These are phyloP conservation scores for Gymnopithys bicolor DNA, from an alignment of 2,797 vertebrate species.

Conservation along the genomic window DNA sequence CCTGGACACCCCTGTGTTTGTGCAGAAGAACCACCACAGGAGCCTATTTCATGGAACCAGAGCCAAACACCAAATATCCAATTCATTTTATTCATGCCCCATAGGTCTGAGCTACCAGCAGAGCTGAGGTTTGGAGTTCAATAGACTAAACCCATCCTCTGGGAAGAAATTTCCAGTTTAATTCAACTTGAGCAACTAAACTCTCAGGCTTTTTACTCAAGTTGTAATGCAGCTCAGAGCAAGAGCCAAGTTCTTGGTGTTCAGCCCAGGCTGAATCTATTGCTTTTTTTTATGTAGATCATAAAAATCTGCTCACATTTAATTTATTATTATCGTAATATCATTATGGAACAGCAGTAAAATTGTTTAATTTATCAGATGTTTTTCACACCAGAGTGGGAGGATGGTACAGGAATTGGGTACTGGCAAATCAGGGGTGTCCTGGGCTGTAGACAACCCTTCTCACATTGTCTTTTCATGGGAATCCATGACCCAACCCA, in stretches of 20 bases:
- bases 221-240: background rate
- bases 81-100: background rate
- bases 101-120: background rate
- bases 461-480: background rate
- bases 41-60: background rate
- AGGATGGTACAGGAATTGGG: background rate
- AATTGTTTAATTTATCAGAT: constrained; percentile 23
- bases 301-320: constrained; percentile 61
- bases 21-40: background rate
- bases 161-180: background rate
- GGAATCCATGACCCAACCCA: background rate
- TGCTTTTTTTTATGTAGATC: constrained; percentile 26
- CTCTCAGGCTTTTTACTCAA: background rate
- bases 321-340: constrained; percentile 72
- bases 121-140: background rate
- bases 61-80: background rate
- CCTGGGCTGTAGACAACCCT: background rate
- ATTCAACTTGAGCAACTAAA: background rate
- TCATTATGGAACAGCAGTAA: constrained; percentile 58
- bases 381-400: constrained; percentile 18
- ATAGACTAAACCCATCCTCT: background rate
- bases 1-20: background rate
- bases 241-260: constrained; percentile 54
- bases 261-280: constrained; percentile 60
- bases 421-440: background rate